Base-by-base conservation (phyloP, 1,140 invertebrate genomes). In the Trachymyrmex septentrionalis region DNA sequence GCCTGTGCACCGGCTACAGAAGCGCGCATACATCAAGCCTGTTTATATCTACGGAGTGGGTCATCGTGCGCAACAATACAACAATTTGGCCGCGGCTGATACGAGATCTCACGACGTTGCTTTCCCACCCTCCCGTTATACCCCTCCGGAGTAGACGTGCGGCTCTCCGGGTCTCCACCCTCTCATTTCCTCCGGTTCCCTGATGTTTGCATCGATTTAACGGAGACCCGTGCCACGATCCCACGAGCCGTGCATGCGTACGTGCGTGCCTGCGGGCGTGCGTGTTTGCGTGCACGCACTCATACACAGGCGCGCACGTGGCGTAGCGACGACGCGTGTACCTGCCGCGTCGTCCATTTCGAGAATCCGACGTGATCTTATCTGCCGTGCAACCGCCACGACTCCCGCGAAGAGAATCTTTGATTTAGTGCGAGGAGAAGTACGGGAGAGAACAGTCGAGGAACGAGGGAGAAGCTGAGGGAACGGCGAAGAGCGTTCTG, bases 341-440 rank as follows among this genome's bases (percentile, higher is more conserved):
- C 90, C 72, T 85, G 71, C 90, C 77, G 24, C 84, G 82, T 91
- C 89, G 77, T 82, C 87, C 77, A 81, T 92, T 92, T 93, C 82
- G 86, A 85, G 90, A 92, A 92, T 93, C 88, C 91, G 87, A 92
- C 86, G 86, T 78, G 92, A 92, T 93, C 86, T 92, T 92, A 92
- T 92, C 90, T 91, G 4, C 34, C 38, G 57, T 82, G 64, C 78
- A 80, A 75, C 81, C 86, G 34, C 57, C 85, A 67, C 81, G 87
- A 91, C 92, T 91, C 89, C 88, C 91, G 88, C 89, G 86, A 92
- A 92, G 91, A 93, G 86, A 86, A 88, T 89, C 88, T 92, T 92
- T 93, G 92, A 93, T 92, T 92, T 93, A 92, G 55, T 89, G 78
- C 71, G 48, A 30, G 57, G 38, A 73, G 61, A 55, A 85, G 30